A percentile compares a stretch with the other conserved stretches of the same genome.
Evolutionary conservation across 2,797 vertebrate genomes (phyloP).

Genomic region (Picus viridis): DNA sequence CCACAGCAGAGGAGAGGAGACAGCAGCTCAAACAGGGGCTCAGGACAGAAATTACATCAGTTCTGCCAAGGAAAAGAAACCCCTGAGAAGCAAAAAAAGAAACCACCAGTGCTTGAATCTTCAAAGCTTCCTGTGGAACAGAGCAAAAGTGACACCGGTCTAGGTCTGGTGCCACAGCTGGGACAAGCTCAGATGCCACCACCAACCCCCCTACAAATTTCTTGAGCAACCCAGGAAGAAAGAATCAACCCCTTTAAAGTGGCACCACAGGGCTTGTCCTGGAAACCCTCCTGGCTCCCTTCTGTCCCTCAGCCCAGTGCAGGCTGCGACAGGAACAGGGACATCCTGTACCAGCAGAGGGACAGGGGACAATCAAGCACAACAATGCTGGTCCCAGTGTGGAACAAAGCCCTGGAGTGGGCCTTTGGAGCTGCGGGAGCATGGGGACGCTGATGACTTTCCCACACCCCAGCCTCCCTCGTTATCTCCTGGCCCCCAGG

Average conservation of each 20-base stretch:
- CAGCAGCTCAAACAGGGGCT: background rate
- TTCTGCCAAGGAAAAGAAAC: background rate
- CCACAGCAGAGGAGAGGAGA: background rate
- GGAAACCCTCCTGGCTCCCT: background rate
- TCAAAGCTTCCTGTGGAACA: background rate
- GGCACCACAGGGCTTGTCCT: background rate
- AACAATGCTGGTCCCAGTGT: background rate
- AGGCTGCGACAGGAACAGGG: background rate
- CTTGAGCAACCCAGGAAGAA: background rate
- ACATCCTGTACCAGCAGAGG: background rate
- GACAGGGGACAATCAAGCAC: background rate
- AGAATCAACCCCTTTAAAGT: background rate
- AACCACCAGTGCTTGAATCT: background rate
- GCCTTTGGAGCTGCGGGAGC: background rate
- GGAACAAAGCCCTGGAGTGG: background rate
- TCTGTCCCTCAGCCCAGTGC: fast-evolving
- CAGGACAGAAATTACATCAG: background rate
- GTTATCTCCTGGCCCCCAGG: background rate
- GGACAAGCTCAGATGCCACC: background rate
- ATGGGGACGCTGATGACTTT: background rate
- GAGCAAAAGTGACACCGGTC: background rate
- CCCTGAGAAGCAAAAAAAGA: background rate
- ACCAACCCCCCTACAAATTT: background rate
- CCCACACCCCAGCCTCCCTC: background rate
- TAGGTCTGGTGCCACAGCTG: background rate